phyloP scores from a whole-genome alignment of 2,113 vertebrate genomes.

The Calyptommatus sinebrachiatus region DNA sequence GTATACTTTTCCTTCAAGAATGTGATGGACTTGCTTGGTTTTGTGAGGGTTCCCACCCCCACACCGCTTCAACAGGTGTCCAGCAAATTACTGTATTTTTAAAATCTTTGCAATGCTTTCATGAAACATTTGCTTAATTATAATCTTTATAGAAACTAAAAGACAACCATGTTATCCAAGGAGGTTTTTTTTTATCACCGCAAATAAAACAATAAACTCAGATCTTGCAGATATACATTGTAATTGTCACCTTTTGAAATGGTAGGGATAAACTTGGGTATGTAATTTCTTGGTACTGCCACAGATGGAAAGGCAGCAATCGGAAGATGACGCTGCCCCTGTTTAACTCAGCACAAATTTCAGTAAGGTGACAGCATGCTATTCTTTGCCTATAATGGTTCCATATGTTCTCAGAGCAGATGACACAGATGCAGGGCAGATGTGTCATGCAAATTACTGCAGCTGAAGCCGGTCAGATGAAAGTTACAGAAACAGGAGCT shows the following conservation, averaged over 20 bases:
- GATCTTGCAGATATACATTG: background rate
- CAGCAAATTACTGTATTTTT: background rate
- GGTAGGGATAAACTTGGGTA: background rate
- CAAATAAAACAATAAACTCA: background rate
- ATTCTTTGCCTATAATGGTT: slow-evolving; percentile 23
- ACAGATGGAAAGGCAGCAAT: background rate
- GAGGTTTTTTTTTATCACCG: background rate
- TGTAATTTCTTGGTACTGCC: background rate
- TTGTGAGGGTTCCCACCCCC: background rate
- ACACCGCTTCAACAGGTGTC: background rate
- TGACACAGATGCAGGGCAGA: slow-evolving; percentile 15
- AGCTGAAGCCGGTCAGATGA: slow-evolving; percentile 6
- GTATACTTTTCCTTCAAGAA: background rate
- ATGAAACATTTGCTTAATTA: background rate
- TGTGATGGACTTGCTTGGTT: background rate
- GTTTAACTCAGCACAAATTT: slow-evolving; percentile 21
- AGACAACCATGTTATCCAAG: background rate
- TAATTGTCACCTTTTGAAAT: background rate
- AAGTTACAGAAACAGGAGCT: slow-evolving; percentile 14
- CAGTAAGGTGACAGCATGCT: slow-evolving; percentile 20
- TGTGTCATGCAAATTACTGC: slow-evolving; percentile 24
- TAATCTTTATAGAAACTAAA: background rate
- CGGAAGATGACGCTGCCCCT: background rate
- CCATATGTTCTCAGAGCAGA: slow-evolving; percentile 8
- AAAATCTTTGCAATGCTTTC: background rate